These are phyloP conservation scores for Numida meleagris DNA, from an alignment of 2,113 vertebrate genomes.

Conservation along the genomic window DNA sequence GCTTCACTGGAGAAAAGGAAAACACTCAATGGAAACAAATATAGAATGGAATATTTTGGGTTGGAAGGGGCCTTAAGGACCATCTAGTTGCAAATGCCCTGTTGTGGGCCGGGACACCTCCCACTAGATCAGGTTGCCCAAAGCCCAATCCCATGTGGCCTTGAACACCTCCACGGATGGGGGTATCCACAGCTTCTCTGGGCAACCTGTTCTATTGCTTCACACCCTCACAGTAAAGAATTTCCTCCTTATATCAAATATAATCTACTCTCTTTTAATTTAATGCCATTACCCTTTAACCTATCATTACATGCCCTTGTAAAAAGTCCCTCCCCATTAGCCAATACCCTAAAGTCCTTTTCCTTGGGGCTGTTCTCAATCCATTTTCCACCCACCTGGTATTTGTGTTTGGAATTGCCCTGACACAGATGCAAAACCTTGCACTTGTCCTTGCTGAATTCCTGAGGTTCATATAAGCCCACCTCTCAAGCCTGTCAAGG, in stretches of 20 bases:
- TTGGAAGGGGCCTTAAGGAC: too few relatives aligned
- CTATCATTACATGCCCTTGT: background rate
- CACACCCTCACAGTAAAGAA: background rate
- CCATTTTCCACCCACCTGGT: background rate
- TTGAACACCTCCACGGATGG: background rate
- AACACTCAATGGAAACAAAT: background rate
- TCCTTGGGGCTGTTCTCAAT: background rate
- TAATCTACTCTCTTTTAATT: background rate
- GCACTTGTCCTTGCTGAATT: background rate
- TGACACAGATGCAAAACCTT: background rate
- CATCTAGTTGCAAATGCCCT: too few relatives aligned
- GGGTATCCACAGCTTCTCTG: background rate
- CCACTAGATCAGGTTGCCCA: background rate
- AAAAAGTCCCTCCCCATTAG: background rate
- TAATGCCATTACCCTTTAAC: background rate
- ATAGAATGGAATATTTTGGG: background rate
- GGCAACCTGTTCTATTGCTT: background rate
- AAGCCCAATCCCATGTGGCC: background rate
- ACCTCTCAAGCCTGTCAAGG: background rate
- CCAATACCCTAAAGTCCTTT: background rate
- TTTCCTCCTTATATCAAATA: background rate
- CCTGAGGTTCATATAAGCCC: background rate
- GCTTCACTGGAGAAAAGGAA: background rate
- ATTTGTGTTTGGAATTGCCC: background rate
- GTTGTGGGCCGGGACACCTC: too few relatives aligned